Evolutionary conservation across 2,113 vertebrate species (phyloP).

Genomic region (Labeo catla): DNA sequence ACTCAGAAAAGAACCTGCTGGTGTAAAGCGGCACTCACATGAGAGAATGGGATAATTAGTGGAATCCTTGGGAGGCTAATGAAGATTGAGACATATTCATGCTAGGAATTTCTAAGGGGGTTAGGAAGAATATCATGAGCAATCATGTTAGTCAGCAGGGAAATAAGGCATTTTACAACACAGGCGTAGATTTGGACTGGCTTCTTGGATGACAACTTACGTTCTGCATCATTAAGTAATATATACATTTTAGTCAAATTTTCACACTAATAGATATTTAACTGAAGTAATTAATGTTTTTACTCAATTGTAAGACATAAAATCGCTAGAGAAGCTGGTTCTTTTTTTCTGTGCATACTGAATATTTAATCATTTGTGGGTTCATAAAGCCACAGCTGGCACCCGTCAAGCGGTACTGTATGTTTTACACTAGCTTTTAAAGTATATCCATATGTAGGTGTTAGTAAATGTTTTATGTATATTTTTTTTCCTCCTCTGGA

Average conservation of each 20-base stretch:
- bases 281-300: not conserved
- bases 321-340: not conserved
- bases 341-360: not conserved
- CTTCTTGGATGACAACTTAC: not conserved
- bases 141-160: constrained; percentile 16
- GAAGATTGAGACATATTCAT: constrained; percentile 47
- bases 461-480: constrained; percentile 28
- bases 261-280: not conserved
- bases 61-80: constrained; percentile 37
- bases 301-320: not conserved
- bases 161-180: constrained; percentile 1
- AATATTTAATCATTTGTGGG: not conserved
- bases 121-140: not conserved
- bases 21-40: not conserved
- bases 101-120: constrained; percentile 15
- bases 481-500: not conserved
- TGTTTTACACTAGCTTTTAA: not conserved
- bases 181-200: not conserved
- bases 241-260: not conserved
- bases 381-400: not conserved
- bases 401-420: not conserved
- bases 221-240: not conserved
- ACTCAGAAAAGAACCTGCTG: constrained; percentile 6
- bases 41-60: constrained; percentile 33
- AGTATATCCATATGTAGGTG: not conserved